Percentiles rank a stretch among this genome's conserved stretches.
These are phyloP conservation scores for Hyppa rectilinea DNA, from an alignment of 2,888 invertebrate genomes.

Conservation along the genomic window DNA sequence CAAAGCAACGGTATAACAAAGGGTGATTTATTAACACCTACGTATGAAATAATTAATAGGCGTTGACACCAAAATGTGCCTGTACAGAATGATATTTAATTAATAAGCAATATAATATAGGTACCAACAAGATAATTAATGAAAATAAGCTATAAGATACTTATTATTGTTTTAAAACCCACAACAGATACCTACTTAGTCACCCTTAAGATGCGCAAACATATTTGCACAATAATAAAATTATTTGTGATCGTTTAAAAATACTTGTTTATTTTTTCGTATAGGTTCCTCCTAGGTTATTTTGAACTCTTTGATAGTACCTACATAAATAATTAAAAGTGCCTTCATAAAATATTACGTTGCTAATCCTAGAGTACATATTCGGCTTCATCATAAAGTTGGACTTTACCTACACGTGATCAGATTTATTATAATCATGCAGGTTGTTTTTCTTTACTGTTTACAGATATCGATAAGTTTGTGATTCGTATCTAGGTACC, in stretches of 20 bases:
- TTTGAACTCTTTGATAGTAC: not conserved
- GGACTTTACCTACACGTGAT: slow-evolving; percentile 43
- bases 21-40: slow-evolving; percentile 53
- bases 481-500: slow-evolving; percentile 28
- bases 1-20: slow-evolving; percentile 47
- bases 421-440: slow-evolving; percentile 39
- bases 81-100: slow-evolving; percentile 33
- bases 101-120: slow-evolving; percentile 21
- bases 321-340: not conserved
- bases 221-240: too few relatives aligned
- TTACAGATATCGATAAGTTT: slow-evolving; percentile 40
- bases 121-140: slow-evolving; percentile 13
- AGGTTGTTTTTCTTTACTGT: slow-evolving; percentile 46
- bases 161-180: not conserved
- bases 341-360: slow-evolving; percentile 10
- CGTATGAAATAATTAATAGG: slow-evolving; percentile 15
- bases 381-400: slow-evolving; percentile 31
- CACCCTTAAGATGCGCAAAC: too few relatives aligned
- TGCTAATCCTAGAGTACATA: slow-evolving; percentile 6
- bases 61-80: slow-evolving; percentile 19
- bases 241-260: slow-evolving; percentile 6
- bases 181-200: not conserved
- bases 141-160: not conserved
- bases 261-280: too few relatives aligned
- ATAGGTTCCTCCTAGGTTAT: too few relatives aligned